A percentile compares a stretch with the other conserved stretches of the same genome.
Evolutionary conservation across 2,888 invertebrate genomes (phyloP).

Genomic region (Molanna angustata): DNA sequence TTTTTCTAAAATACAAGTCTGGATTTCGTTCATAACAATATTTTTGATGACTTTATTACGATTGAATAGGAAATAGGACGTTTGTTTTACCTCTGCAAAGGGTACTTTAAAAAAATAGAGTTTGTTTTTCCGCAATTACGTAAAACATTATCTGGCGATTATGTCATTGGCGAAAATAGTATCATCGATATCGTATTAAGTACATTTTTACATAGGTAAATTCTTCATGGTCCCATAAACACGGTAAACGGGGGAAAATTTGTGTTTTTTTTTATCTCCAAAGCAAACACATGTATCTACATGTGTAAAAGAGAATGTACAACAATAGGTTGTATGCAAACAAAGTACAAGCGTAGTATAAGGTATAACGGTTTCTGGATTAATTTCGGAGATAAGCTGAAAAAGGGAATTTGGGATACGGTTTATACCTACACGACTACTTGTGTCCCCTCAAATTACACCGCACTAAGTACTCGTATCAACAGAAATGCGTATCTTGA

Average conservation of each 20-base stretch:
- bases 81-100: too few relatives aligned
- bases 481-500: too few relatives aligned
- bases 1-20: too few relatives aligned
- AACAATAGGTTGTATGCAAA: constrained; percentile 16
- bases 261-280: constrained; percentile 21
- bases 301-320: constrained; percentile 20
- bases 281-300: constrained; percentile 19
- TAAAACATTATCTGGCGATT: too few relatives aligned
- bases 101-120: too few relatives aligned
- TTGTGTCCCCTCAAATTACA: too few relatives aligned
- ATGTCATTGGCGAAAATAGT: constrained; percentile 11
- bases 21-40: too few relatives aligned
- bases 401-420: constrained; percentile 7
- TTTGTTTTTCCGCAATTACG: too few relatives aligned
- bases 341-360: neutral
- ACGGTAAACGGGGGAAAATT: constrained; percentile 9
- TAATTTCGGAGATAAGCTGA: constrained; percentile 23
- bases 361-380: constrained; percentile 10
- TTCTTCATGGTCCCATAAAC: constrained; percentile 15
- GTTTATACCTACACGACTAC: too few relatives aligned
- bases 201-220: constrained; percentile 9
- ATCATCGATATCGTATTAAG: constrained; percentile 1
- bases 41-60: too few relatives aligned
- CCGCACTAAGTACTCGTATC: too few relatives aligned
- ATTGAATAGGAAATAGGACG: too few relatives aligned